These are phyloP conservation scores for Leptinotarsa juncta DNA, from an alignment of 2,888 invertebrate genomes.

Conservation along the genomic window DNA sequence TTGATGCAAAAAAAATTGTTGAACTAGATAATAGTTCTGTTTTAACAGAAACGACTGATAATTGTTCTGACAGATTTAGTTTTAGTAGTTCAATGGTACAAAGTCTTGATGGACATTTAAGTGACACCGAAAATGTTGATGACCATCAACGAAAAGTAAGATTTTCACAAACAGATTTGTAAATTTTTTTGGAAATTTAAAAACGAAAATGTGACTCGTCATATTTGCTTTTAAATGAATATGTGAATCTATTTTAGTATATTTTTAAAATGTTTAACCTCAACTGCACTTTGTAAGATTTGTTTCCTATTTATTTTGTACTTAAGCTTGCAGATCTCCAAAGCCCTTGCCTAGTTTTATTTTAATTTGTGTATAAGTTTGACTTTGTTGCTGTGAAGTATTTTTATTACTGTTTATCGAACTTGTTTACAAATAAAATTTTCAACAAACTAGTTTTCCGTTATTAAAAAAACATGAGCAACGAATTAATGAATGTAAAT, in stretches of 20 bases:
- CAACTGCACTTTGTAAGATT: background rate
- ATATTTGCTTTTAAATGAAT: background rate
- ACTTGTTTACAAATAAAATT: constrained; percentile 1
- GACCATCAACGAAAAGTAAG: constrained; percentile 50
- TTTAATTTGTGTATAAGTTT: background rate
- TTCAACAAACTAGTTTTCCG: background rate
- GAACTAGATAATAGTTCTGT: constrained; percentile 51
- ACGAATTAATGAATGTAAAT: too few relatives aligned
- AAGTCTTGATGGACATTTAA: constrained; percentile 66
- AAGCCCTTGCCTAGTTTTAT: constrained; percentile 20
- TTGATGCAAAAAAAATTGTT: constrained; percentile 54
- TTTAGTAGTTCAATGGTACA: constrained; percentile 69
- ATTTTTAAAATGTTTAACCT: background rate
- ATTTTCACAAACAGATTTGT: constrained; percentile 56
- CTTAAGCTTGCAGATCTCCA: constrained; percentile 19
- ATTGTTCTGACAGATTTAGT: constrained; percentile 65
- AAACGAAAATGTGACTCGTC: background rate
- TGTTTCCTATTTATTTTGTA: constrained; percentile 15
- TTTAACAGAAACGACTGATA: constrained; percentile 50
- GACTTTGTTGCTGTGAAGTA: background rate
- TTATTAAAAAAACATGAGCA: background rate
- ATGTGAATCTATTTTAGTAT: background rate
- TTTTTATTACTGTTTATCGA: constrained; percentile 6
- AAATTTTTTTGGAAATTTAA: constrained; percentile 21
- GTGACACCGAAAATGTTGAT: constrained; percentile 51